Conservation (phyloP, 2,888 invertebrate genomes). For the Gibbula magus region DNA sequence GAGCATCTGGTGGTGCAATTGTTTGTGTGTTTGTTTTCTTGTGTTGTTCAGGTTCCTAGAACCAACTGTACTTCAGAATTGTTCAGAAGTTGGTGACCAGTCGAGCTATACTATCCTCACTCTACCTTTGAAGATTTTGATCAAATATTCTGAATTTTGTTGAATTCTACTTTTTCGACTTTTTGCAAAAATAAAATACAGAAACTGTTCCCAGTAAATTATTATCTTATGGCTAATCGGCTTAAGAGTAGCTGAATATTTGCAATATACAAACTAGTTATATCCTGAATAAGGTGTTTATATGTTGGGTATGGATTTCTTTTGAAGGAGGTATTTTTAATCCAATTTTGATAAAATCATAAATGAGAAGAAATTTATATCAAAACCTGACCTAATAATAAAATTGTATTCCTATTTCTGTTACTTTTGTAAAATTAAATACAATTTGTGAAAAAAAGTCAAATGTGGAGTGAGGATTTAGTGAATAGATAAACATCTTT, state of each 20-base stretch:
- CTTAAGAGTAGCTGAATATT: no score
- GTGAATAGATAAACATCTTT: background rate
- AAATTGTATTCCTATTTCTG: background rate
- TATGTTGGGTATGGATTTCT: no score
- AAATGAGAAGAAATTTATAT: background rate
- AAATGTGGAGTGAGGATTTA: background rate
- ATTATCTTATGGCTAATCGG: no score
- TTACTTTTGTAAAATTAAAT: background rate
- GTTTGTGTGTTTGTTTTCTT: background rate
- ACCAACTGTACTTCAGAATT: background rate
- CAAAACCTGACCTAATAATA: background rate
- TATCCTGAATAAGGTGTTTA: no score
- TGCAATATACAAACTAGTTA: no score
- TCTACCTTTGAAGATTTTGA: no score
- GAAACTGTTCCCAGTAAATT: no score
- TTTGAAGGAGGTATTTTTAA: background rate
- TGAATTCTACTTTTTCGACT: background rate
- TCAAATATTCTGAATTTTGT: no score
- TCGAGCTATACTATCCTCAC: no score
- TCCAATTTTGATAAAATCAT: background rate
- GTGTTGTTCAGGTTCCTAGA: slow-evolving; percentile 14
- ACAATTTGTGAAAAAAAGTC: background rate
- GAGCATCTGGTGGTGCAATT: slow-evolving; percentile 1
- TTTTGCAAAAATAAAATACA: no score
- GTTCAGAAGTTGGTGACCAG: no score